Percentiles rank a stretch among this genome's conserved stretches.
phyloP scores from a whole-genome alignment of 2,888 invertebrate species.

The Andrena haemorrhoa region DNA sequence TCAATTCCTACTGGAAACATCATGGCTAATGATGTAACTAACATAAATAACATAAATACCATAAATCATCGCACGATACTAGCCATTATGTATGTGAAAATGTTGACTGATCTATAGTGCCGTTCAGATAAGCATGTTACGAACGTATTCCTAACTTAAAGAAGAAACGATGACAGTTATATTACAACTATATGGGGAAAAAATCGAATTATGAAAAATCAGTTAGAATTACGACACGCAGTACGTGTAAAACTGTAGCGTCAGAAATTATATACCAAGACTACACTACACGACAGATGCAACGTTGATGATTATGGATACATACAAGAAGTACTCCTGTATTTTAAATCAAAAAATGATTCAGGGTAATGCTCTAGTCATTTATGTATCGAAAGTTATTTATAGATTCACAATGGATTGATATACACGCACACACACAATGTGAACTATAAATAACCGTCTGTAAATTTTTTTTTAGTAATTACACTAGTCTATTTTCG shows the following conservation, averaged over 20 bases:
- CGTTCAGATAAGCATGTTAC: conserved; percentile 37
- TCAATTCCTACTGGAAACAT: conserved; percentile 11
- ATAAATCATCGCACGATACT: conserved; percentile 67
- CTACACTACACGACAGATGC: conserved; percentile 7
- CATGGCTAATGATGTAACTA: conserved; percentile 53
- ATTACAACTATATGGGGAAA: not conserved
- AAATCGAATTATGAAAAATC: conserved; percentile 9
- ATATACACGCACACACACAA: conserved; percentile 56
- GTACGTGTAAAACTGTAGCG: conserved; percentile 14
- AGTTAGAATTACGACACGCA: conserved; percentile 11
- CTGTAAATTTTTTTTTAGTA: conserved; percentile 17
- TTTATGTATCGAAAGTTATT: conserved; percentile 53
- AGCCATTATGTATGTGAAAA: conserved; percentile 63
- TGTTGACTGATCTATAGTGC: conserved; percentile 63
- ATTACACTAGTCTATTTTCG: conserved; percentile 30
- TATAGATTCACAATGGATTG: conserved; percentile 45
- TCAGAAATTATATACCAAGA: conserved; percentile 17
- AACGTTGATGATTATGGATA: conserved; percentile 17
- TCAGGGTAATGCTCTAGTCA: conserved; percentile 63
- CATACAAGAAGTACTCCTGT: conserved; percentile 26
- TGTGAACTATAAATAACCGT: conserved; percentile 53
- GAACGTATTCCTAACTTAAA: conserved; percentile 22
- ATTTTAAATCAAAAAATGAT: conserved; percentile 45
- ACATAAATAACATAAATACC: conserved; percentile 6
- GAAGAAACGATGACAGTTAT: not conserved